phyloP scores from a whole-genome alignment of 2,113 vertebrate species.

The Gorsachius goisagi region DNA sequence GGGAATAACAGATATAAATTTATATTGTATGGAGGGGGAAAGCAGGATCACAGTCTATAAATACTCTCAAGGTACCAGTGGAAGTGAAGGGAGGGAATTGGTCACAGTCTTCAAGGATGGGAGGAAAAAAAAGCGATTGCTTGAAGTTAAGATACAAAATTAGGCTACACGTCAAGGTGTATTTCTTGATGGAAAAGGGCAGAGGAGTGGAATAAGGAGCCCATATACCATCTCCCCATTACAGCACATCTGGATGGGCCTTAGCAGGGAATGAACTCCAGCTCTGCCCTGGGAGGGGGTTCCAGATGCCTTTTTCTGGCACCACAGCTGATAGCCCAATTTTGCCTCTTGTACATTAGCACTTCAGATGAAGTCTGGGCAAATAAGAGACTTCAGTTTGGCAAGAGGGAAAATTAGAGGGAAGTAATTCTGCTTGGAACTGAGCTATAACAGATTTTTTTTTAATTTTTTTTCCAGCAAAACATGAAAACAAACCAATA shows the following conservation, averaged over 20 bases:
- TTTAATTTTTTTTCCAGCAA: neutral
- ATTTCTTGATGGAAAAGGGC: neutral
- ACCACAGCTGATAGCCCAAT: neutral
- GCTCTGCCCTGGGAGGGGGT: neutral
- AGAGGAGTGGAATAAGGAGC: neutral
- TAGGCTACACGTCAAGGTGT: neutral
- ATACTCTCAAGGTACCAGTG: neutral
- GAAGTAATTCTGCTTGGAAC: neutral
- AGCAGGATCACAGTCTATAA: neutral
- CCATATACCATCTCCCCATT: neutral
- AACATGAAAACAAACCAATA: constrained; percentile 32
- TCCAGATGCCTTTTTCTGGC: neutral
- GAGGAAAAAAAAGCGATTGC: neutral
- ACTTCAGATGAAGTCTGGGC: neutral
- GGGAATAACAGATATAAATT: neutral
- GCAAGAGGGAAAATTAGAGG: neutral
- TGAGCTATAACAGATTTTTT: neutral
- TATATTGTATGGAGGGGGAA: neutral
- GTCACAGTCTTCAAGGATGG: neutral
- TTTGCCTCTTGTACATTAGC: neutral
- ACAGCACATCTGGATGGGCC: neutral
- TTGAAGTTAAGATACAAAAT: neutral
- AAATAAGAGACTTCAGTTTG: neutral
- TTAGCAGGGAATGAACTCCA: neutral
- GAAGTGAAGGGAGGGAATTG: constrained; percentile 16